Conservation (phyloP, 2,797 vertebrate species). For the Phrynocephalus guinanensis region DNA sequence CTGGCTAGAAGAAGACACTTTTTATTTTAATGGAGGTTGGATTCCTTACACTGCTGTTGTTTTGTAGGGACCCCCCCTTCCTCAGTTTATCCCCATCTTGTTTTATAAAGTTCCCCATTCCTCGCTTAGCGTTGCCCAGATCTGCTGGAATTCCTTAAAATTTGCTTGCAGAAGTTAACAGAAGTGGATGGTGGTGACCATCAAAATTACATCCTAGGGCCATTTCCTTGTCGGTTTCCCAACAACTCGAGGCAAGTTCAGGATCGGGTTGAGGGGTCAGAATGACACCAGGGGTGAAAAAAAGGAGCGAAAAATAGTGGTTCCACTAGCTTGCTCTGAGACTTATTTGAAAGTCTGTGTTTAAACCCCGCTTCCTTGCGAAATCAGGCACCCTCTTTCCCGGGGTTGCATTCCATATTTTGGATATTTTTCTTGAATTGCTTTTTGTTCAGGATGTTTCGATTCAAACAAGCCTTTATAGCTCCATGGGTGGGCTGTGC, state of each 20-base stretch:
- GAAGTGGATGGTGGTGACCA: not conserved
- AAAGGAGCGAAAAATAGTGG: not conserved
- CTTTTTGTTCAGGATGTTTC: not conserved
- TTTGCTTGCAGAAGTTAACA: not conserved
- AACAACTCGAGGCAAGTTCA: not conserved
- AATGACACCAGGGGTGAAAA: not conserved
- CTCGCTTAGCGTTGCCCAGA: not conserved
- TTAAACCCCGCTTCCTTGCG: not conserved
- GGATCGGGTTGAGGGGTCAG: not conserved
- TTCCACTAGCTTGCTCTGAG: not conserved
- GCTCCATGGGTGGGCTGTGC: too few relatives aligned
- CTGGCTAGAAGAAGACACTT: not conserved
- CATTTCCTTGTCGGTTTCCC: too few relatives aligned
- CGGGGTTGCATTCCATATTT: not conserved
- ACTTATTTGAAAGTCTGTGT: not conserved
- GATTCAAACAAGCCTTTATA: not conserved
- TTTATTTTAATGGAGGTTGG: too few relatives aligned
- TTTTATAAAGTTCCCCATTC: not conserved
- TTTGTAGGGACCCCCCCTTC: not conserved
- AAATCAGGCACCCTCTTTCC: not conserved
- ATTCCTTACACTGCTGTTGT: too few relatives aligned
- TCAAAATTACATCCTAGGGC: too few relatives aligned
- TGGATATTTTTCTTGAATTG: not conserved
- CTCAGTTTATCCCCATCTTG: not conserved
- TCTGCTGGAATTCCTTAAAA: not conserved